phyloP scores from a whole-genome alignment of 2,797 vertebrate genomes.

The Acanthurus lineatus region DNA sequence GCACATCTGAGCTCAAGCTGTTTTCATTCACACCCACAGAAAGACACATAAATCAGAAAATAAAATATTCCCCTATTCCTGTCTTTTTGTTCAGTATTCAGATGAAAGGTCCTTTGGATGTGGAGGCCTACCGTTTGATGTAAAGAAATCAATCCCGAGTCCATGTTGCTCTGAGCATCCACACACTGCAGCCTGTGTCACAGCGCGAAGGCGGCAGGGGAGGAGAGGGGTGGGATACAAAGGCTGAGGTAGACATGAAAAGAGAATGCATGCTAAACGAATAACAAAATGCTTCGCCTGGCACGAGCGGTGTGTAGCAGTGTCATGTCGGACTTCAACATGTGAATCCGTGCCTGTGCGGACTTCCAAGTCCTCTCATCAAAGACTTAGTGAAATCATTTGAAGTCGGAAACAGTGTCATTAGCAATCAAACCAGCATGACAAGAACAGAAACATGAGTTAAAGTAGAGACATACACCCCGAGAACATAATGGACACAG shows the following conservation, averaged over 20 bases:
- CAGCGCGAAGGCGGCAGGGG: conserved; percentile 49
- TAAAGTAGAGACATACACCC: conserved; percentile 8
- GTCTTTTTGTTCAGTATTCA: conserved; percentile 62
- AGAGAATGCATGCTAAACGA: conserved; percentile 63
- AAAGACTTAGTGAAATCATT: conserved; percentile 49
- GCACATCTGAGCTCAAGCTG: conserved; percentile 46
- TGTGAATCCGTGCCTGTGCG: conserved; percentile 4
- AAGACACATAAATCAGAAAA: conserved; percentile 39
- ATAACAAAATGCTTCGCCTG: conserved; percentile 58
- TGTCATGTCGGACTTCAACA: conserved; percentile 30
- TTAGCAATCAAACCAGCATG: conserved; percentile 44
- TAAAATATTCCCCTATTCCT: conserved; percentile 37
- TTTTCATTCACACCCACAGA: conserved; percentile 31
- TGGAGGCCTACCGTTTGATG: conserved; percentile 68
- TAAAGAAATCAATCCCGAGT: conserved; percentile 65
- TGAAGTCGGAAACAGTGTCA: conserved; percentile 52
- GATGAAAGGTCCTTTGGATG: conserved; percentile 68
- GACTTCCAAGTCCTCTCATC: conserved; percentile 56
- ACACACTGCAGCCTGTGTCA: conserved; percentile 40
- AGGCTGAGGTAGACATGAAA: conserved; percentile 70
- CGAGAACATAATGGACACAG: conserved; percentile 14
- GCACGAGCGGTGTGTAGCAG: conserved; percentile 15
- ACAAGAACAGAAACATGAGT: conserved; percentile 30
- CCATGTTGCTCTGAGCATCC: conserved; percentile 57
- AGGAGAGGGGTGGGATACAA: conserved; percentile 43